Evolutionary conservation across 2,888 invertebrate species (phyloP).

Genomic region (Acrobasis suavella): DNA sequence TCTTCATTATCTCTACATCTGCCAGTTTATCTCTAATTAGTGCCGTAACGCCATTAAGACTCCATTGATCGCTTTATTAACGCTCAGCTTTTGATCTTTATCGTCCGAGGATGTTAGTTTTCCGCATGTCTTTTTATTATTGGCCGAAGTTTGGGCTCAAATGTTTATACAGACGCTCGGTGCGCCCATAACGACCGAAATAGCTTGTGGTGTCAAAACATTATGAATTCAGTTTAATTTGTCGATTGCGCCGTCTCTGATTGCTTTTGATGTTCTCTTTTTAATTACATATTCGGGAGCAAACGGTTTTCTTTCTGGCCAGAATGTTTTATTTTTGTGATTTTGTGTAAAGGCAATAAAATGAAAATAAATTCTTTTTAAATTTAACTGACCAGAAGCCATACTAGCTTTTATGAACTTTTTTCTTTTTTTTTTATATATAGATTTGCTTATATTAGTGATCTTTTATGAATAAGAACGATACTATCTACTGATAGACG

Average conservation of each 20-base stretch:
- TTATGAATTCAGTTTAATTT: slow-evolving; percentile 66
- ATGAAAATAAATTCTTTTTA: no score
- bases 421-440: no score
- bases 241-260: slow-evolving; percentile 42
- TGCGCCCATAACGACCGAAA: slow-evolving; percentile 65
- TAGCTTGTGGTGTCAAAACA: slow-evolving; percentile 79
- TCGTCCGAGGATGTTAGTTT: slow-evolving; percentile 79
- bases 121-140: slow-evolving; percentile 82
- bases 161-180: slow-evolving; percentile 75
- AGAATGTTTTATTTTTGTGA: slow-evolving; percentile 9
- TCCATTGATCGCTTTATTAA: slow-evolving; percentile 76
- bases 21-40: slow-evolving; percentile 56
- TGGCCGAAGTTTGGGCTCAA: slow-evolving; percentile 79
- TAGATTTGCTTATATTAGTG: no score
- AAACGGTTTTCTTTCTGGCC: slow-evolving; percentile 21
- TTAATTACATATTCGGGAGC: background rate
- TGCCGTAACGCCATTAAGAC: slow-evolving; percentile 60
- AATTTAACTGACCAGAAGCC: no score
- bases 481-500: no score
- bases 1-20: slow-evolving; percentile 24
- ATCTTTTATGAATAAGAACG: no score
- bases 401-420: no score
- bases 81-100: slow-evolving; percentile 72
- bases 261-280: slow-evolving; percentile 32
- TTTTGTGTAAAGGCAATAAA: background rate